phyloP scores from a whole-genome alignment of 2,113 vertebrate species.

The Montifringilla adamsi region DNA sequence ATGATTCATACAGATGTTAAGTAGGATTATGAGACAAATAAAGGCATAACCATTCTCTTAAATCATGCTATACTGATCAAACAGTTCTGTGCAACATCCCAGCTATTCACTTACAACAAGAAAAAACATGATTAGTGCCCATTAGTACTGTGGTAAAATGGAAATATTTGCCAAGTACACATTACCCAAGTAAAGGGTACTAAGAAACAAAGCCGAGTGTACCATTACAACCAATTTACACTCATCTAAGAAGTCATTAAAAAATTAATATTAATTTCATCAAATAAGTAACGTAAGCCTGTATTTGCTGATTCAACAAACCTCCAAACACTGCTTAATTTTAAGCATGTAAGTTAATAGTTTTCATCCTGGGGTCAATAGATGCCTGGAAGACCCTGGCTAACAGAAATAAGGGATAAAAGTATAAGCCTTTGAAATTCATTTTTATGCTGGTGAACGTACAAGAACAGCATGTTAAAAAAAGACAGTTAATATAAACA shows the following conservation, averaged over 20 bases:
- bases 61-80: conserved; percentile 46
- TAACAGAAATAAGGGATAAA: background rate
- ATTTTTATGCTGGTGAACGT: background rate
- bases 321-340: background rate
- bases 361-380: background rate
- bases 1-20: conserved; percentile 61
- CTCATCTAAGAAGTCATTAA: conserved; percentile 24
- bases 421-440: background rate
- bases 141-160: conserved; percentile 50
- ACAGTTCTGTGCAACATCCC: conserved; percentile 25
- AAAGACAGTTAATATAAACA: background rate
- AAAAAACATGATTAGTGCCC: conserved; percentile 61
- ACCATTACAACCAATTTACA: background rate
- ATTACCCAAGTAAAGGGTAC: conserved; percentile 25
- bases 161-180: conserved; percentile 40
- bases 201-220: conserved; percentile 4
- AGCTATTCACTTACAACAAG: conserved; percentile 58
- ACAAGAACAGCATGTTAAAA: background rate
- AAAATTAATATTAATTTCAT: conserved; percentile 21
- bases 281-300: background rate
- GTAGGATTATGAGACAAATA: conserved; percentile 56
- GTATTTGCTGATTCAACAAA: background rate
- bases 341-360: background rate
- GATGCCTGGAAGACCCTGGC: background rate
- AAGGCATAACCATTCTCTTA: conserved; percentile 42